These are phyloP conservation scores for Baccha elongata DNA, from an alignment of 2,888 invertebrate species.

Conservation along the genomic window DNA sequence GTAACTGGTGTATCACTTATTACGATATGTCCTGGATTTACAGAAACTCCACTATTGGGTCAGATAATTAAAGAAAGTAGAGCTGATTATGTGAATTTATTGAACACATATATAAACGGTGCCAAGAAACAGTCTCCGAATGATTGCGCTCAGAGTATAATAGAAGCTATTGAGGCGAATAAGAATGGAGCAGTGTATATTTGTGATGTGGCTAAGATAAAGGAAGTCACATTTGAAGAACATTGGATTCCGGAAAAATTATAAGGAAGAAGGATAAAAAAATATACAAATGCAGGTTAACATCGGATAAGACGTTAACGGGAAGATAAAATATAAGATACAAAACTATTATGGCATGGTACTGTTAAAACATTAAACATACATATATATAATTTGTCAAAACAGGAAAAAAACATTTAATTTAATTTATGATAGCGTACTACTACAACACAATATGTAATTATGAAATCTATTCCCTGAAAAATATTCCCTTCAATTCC, in stretches of 20 bases:
- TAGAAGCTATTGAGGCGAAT: conserved; percentile 71
- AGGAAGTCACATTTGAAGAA: conserved; percentile 69
- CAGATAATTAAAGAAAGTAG: conserved; percentile 1
- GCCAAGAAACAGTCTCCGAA: conserved; percentile 32
- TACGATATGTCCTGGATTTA: conserved; percentile 77
- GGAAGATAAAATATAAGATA: too few relatives aligned
- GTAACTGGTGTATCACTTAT: conserved; percentile 76
- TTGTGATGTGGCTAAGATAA: conserved; percentile 71
- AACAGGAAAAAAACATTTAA: not conserved
- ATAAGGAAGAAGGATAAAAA: not conserved
- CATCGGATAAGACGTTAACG: too few relatives aligned
- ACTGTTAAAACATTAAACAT: too few relatives aligned
- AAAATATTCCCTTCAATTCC: too few relatives aligned
- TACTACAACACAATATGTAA: too few relatives aligned
- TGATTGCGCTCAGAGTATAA: conserved; percentile 74
- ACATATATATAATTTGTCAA: too few relatives aligned
- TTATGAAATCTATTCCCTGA: too few relatives aligned
- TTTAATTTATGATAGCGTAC: not conserved
- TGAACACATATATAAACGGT: not conserved
- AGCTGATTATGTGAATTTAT: not conserved
- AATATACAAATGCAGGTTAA: too few relatives aligned
- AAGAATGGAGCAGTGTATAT: conserved; percentile 75
- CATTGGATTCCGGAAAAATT: not conserved
- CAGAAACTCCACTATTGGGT: conserved; percentile 68
- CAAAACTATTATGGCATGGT: too few relatives aligned